A percentile compares a stretch with the other conserved stretches of the same genome.
These are phyloP conservation scores for Tholera decimalis DNA, from an alignment of 2,888 invertebrate genomes.

Conservation along the genomic window DNA sequence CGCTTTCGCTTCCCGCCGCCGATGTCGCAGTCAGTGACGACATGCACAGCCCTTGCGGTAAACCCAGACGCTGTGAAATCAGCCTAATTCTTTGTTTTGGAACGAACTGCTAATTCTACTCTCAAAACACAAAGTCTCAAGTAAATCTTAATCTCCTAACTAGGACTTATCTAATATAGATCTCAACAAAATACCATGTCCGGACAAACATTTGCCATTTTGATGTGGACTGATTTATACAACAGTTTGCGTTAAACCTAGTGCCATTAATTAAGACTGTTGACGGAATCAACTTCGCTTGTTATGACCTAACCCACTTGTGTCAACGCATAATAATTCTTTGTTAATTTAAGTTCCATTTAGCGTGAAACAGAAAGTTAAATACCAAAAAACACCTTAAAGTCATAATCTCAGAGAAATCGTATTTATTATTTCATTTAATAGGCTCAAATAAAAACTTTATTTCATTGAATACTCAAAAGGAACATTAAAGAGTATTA, in stretches of 20 bases:
- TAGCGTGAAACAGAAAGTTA: slow-evolving; percentile 43
- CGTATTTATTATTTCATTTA: slow-evolving; percentile 36
- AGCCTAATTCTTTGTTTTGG: slow-evolving; percentile 73
- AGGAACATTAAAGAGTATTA: slow-evolving; percentile 69
- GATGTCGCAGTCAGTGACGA: slow-evolving; percentile 80
- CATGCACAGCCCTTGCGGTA: slow-evolving; percentile 84
- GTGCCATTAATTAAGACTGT: slow-evolving; percentile 59
- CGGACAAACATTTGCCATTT: slow-evolving; percentile 55
- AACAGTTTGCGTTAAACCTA: slow-evolving; percentile 34
- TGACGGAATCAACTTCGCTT: slow-evolving; percentile 52
- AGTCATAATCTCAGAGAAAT: slow-evolving; percentile 31
- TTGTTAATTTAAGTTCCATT: slow-evolving; percentile 19
- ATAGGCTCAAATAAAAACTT: slow-evolving; percentile 58
- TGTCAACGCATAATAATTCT: slow-evolving; percentile 46
- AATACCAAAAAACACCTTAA: slow-evolving; percentile 5
- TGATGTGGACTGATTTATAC: slow-evolving; percentile 61
- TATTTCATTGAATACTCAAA: slow-evolving; percentile 63
- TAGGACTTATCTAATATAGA: slow-evolving; percentile 58
- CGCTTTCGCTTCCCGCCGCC: slow-evolving; percentile 88
- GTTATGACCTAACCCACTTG: slow-evolving; percentile 57
- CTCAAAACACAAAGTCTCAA: slow-evolving; percentile 37
- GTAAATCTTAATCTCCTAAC: slow-evolving; percentile 54
- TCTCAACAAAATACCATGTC: slow-evolving; percentile 57
- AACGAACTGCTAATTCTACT: slow-evolving; percentile 63
- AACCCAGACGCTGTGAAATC: slow-evolving; percentile 77